Evolutionary conservation across 2,797 vertebrate species (phyloP), one percentile per base, ranked within the genome.

Genomic region (Neostethus bicornis): DNA sequence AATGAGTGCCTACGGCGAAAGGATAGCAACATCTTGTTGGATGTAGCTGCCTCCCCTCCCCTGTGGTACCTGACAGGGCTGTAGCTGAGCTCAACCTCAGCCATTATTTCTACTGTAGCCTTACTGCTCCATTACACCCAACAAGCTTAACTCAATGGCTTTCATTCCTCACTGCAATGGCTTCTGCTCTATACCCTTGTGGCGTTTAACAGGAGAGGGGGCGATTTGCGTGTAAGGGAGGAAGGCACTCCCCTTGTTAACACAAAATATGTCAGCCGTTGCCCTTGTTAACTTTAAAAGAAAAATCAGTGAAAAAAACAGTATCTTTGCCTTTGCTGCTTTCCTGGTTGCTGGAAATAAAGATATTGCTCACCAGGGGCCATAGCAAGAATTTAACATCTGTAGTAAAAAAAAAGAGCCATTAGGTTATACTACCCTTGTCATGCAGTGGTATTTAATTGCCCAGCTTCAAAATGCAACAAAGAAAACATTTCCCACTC

Each of bases 111-210:
- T 73, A 71, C 81, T 79, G 75, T 80, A 77, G 79, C 80, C 79
- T 88, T 76, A 74, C 80, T 82, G 88, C 85, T 82, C 84, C 85
- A 89, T 89, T 90, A 85, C 88, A 87, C 82, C 81, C 85, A 77
- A 87, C 85, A 87, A 85, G 84, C 80, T 86, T 76, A 82, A 80
- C 72, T 81, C 78, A 85, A 85, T 81, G 82, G 82, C 80, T 77
- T 86, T 82, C 85, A 87, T 86, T 83, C 73, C 74, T 87, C 84
- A 87, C 75, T 61, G 70, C 71, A 48, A 81, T 49, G 61, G 71
- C 70, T 77, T 74, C 80, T 61, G 75, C 78, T 81, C 82, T 74
- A 82, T 85, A 87, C 77, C 74, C 83, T 52, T 64, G 76, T 83
- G 75, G 61, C 81, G 86, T 86, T 86, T 77, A 84, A 80, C 69